Percentiles rank a stretch among this genome's conserved stretches.
Conservation (phyloP, 2,888 invertebrate species). For the Pherbina coryleti region DNA sequence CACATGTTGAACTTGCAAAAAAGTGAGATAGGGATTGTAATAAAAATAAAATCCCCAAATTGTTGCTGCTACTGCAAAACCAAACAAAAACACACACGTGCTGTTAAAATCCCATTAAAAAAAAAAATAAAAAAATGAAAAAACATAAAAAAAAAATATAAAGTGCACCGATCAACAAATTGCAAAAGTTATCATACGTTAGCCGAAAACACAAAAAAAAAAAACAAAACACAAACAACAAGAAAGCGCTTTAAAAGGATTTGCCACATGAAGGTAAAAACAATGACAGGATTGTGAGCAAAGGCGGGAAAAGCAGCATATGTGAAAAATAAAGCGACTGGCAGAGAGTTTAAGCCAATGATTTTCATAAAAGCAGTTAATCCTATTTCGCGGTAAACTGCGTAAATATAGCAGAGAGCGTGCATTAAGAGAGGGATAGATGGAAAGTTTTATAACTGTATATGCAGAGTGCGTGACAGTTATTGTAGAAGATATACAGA, state of each 20-base stretch:
- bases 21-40: not conserved
- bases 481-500: not conserved
- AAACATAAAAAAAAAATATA: not conserved
- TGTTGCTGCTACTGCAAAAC: not conserved
- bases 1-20: not conserved
- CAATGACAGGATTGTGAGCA: not conserved
- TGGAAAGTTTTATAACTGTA: not conserved
- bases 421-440: constrained; percentile 28
- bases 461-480: constrained; percentile 37
- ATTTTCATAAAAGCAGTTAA: constrained; percentile 58
- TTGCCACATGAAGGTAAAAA: constrained; percentile 19
- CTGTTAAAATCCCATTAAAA: not conserved
- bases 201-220: not conserved
- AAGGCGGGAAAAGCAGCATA: constrained; percentile 22
- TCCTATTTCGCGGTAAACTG: constrained; percentile 67
- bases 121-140: not conserved
- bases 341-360: not conserved
- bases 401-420: constrained; percentile 55
- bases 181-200: constrained; percentile 9
- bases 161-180: constrained; percentile 36
- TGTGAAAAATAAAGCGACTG: not conserved
- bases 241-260: constrained; percentile 26
- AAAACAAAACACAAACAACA: not conserved
- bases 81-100: not conserved
- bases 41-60: no score